These are phyloP conservation scores for Alosa alosa DNA, from an alignment of 2,113 vertebrate species.

Conservation along the genomic window DNA sequence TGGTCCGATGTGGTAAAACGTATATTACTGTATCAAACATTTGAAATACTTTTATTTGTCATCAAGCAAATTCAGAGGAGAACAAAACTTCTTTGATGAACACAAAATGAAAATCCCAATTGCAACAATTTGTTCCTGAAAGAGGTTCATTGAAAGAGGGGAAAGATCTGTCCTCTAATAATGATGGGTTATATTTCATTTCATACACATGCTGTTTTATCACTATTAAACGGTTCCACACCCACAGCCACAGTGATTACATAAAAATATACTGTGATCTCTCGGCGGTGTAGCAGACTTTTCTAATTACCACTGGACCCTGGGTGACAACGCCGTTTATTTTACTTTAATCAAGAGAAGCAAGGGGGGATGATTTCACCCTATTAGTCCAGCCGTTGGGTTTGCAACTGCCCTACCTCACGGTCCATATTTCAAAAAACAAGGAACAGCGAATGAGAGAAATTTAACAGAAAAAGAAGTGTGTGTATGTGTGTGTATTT, in stretches of 20 bases:
- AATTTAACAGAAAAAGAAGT: not conserved
- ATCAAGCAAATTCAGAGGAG: not conserved
- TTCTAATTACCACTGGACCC: not conserved
- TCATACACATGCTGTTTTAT: not conserved
- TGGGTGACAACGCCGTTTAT: conserved; percentile 32
- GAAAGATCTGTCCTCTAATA: not conserved
- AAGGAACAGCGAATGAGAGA: conserved; percentile 6
- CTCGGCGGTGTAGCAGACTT: not conserved
- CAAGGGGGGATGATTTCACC: conserved; percentile 37
- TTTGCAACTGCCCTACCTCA: not conserved
- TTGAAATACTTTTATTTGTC: not conserved
- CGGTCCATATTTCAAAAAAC: not conserved
- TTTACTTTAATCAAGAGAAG: conserved; percentile 46
- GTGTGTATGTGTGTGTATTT: too few species aligned
- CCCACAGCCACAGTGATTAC: not conserved
- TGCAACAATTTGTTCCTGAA: not conserved
- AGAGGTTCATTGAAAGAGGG: not conserved
- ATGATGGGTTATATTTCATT: not conserved
- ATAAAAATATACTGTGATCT: conserved; percentile 26
- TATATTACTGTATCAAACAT: not conserved
- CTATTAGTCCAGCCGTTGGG: not conserved
- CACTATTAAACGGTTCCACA: not conserved
- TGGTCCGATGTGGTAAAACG: not conserved
- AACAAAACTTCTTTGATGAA: not conserved
- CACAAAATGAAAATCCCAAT: not conserved